phyloP scores from a whole-genome alignment of 30 jellyfish, hydroid and myxozoan species.

The Nemopilema nomurai region DNA sequence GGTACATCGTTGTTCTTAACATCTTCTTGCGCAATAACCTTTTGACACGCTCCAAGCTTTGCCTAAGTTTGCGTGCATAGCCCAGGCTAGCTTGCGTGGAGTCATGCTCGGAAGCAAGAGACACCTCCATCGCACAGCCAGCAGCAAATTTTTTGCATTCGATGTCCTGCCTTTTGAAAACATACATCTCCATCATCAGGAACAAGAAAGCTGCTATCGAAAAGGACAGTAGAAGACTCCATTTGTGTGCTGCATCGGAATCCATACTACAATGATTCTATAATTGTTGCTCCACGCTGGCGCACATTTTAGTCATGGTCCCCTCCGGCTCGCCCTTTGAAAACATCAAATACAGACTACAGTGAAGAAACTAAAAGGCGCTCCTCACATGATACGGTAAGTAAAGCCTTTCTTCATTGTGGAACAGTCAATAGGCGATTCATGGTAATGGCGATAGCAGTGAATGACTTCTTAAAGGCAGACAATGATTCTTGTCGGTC shows the following conservation, averaged over 20 bases:
- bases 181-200: background rate
- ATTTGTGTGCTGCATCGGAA: background rate
- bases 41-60: background rate
- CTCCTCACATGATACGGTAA: too few species aligned
- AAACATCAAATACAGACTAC: too few species aligned
- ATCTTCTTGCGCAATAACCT: background rate
- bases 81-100: background rate
- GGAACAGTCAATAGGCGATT: background rate
- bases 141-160: constrained; percentile 1
- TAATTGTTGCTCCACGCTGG: too few species aligned
- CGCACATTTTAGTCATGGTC: too few species aligned
- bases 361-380: too few species aligned
- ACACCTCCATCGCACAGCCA: background rate
- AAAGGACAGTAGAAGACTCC: background rate
- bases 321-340: too few species aligned
- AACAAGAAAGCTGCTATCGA: background rate
- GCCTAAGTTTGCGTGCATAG: background rate
- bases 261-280: too few species aligned
- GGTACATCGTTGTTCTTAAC: background rate
- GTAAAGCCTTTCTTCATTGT: too few species aligned
- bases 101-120: background rate
- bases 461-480: background rate
- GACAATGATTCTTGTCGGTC: background rate
- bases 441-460: background rate
- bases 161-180: background rate